Conservation (phyloP, 1,140 invertebrate species). For the Zophobas morio region DNA sequence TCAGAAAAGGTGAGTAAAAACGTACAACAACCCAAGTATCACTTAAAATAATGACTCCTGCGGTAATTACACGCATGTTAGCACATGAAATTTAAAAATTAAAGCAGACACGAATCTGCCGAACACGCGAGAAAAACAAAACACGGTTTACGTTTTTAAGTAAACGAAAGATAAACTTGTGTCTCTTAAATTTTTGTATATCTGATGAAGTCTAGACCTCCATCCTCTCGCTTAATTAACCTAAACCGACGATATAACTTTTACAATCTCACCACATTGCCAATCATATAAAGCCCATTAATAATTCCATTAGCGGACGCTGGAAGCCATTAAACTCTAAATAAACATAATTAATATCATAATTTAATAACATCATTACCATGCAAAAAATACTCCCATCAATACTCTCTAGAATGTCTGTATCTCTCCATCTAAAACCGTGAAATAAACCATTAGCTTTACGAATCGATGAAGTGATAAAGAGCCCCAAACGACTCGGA, state of each 20-base stretch:
- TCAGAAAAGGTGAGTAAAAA: too few relatives aligned
- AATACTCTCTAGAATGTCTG: neutral
- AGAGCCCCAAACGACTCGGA: slow-evolving; percentile 1
- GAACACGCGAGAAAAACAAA: too few relatives aligned
- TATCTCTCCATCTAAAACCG: slow-evolving; percentile 20
- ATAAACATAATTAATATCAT: slow-evolving; percentile 31
- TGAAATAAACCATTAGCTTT: slow-evolving; percentile 38
- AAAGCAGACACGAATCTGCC: too few relatives aligned
- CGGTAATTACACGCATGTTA: too few relatives aligned
- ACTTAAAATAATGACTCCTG: too few relatives aligned
- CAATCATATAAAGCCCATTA: slow-evolving; percentile 36
- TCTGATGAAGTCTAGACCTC: too few relatives aligned
- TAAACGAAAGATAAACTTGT: too few relatives aligned
- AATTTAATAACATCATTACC: slow-evolving; percentile 1
- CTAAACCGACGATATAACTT: neutral
- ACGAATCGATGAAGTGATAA: slow-evolving; percentile 41
- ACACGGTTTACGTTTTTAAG: neutral
- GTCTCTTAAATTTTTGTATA: too few relatives aligned
- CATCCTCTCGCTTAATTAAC: neutral
- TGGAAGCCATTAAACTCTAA: slow-evolving; percentile 7
- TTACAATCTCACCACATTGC: neutral
- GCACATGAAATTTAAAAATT: too few relatives aligned
- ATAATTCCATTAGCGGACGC: slow-evolving; percentile 11
- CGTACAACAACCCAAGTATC: too few relatives aligned
- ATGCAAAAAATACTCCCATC: neutral